Evolutionary conservation across 2,797 vertebrate genomes (phyloP), one percentile per base, ranked within the genome.

Genomic region (Phoebastria nigripes): DNA sequence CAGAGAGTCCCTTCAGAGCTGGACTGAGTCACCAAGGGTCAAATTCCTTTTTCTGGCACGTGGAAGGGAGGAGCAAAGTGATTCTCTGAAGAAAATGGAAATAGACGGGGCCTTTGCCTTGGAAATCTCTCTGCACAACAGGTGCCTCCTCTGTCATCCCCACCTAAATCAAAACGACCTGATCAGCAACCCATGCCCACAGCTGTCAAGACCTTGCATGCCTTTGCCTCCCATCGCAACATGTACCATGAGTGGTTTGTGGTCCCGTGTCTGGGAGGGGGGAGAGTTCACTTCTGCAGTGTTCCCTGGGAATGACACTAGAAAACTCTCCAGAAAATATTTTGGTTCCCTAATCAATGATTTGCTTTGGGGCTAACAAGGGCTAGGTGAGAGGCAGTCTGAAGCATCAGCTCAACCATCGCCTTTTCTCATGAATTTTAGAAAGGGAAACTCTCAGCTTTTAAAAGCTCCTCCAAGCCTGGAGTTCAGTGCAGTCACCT

Each of bases 211-310:
- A 21, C 33, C 8, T 11, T 14, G 51, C 0, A 12, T 11, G 56
- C 29, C 73, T 69, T 79, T 46, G 33, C 80, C 41, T 88, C 52
- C 54, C 62, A 35, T 39, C 8, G 1, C 35, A 31, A 54, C 33
- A 5, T 0, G 11, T 25, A 11, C 14, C 49, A 15, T 2, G 3
- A 24, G 33, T 3, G 39, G 21, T 13, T 55, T 1, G 2, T 22
- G 21, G 33, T 35, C 37, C 46, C 33, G 5, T 0, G 3, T 6
- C 37, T 28, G 29, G 8, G 26, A 0, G 0, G 52, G 10, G 8
- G 3, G 6, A 54, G 14, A 0, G 13, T 12, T 58, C 18, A 1
- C 28, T 41, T 44, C 41, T 25, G 28, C 41, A 8, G 11, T 49
- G 65, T 49, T 47, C 15, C 31, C 21, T 15, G 35, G 7, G 18